A percentile compares a stretch with the other conserved stretches of the same genome.
phyloP scores from a whole-genome alignment of 2,797 vertebrate species.

The Rhinella marina region DNA sequence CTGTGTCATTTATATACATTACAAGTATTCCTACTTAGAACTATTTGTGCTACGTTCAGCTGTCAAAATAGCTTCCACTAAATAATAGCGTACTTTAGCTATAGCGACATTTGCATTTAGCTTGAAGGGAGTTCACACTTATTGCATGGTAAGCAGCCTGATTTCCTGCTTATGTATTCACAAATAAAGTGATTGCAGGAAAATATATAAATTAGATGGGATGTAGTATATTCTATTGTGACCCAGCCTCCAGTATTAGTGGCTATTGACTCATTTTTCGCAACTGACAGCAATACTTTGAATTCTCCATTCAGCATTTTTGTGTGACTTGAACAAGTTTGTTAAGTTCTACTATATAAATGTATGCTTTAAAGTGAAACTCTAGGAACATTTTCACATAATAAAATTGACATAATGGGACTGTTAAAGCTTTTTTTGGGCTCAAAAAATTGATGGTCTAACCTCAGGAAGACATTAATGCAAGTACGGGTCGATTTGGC shows the following conservation, averaged over 20 bases:
- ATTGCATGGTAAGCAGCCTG: slow-evolving; percentile 55
- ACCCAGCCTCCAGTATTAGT: slow-evolving; percentile 9
- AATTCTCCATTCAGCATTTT: background rate
- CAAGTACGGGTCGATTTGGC: no score
- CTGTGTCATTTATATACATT: slow-evolving; percentile 60
- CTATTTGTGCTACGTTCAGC: slow-evolving; percentile 58
- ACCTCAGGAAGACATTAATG: no score
- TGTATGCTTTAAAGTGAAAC: background rate
- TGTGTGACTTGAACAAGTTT: background rate
- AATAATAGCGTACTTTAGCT: slow-evolving; percentile 56
- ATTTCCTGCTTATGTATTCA: slow-evolving; percentile 45
- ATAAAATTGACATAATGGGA: background rate
- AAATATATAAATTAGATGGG: slow-evolving; percentile 49
- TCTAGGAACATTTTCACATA: background rate
- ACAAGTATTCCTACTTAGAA: slow-evolving; percentile 56
- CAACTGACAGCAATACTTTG: slow-evolving; percentile 8
- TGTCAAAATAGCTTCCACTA: slow-evolving; percentile 54
- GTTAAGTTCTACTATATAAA: background rate
- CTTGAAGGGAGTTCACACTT: slow-evolving; percentile 53
- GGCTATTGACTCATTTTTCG: slow-evolving; percentile 22
- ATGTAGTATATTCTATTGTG: slow-evolving; percentile 22
- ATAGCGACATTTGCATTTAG: slow-evolving; percentile 59
- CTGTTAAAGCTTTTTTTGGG: no score
- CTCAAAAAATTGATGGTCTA: no score
- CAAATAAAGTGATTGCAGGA: slow-evolving; percentile 45